A percentile compares a stretch with the other conserved stretches of the same genome.
Evolutionary conservation across 1,140 invertebrate species (phyloP).

Genomic region (Venturia canescens): DNA sequence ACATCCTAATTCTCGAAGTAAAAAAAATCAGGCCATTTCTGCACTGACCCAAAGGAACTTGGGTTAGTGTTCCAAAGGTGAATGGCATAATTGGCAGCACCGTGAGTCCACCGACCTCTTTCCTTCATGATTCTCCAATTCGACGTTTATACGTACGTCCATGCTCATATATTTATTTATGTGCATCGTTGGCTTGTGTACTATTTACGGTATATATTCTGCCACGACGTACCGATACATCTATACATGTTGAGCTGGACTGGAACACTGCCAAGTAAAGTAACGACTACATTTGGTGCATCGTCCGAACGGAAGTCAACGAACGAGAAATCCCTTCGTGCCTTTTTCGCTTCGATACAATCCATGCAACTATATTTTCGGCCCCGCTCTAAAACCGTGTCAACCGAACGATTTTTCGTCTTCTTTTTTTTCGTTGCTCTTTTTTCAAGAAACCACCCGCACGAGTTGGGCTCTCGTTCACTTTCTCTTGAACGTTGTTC

Average conservation of each 20-base stretch:
- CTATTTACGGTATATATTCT: background rate
- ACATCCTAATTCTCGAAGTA: background rate
- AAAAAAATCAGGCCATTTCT: background rate
- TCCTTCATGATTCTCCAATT: slow-evolving; percentile 60
- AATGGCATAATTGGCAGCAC: slow-evolving; percentile 28
- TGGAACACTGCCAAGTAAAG: slow-evolving; percentile 64
- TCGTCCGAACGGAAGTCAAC: slow-evolving; percentile 12
- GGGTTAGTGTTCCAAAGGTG: background rate
- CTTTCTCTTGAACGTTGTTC: no score
- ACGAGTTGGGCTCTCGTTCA: no score
- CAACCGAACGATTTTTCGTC: no score
- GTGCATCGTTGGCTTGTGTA: background rate
- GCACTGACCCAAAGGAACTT: background rate
- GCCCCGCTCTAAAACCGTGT: background rate
- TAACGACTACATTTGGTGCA: slow-evolving; percentile 59
- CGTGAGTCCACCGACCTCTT: slow-evolving; percentile 63
- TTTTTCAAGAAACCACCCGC: no score
- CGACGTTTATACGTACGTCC: slow-evolving; percentile 52
- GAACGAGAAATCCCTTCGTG: slow-evolving; percentile 30
- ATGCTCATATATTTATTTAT: slow-evolving; percentile 20
- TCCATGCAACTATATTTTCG: background rate
- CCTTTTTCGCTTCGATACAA: slow-evolving; percentile 1
- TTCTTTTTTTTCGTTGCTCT: no score
- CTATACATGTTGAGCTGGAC: slow-evolving; percentile 10
- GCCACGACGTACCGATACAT: no score